Evolutionary conservation across 2,113 vertebrate species (phyloP), one percentile per base, ranked within the genome.

Genomic region (Centropristis striata): DNA sequence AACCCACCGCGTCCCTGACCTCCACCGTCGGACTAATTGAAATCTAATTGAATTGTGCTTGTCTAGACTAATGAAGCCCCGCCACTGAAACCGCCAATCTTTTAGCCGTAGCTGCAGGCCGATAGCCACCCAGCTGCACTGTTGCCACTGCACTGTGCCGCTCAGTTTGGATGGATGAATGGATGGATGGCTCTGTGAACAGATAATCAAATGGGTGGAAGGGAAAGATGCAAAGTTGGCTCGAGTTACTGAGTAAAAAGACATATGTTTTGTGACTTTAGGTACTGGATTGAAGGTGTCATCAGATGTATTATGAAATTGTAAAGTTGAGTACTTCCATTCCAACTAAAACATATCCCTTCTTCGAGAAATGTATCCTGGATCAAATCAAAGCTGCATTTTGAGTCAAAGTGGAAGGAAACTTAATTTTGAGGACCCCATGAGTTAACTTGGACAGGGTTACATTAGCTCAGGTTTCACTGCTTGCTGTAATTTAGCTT

Each of bases 31-130:
- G 76, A 90, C 89, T 95, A 95, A 95, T 95, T 95, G 93, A 95
- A 95, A 95, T 93, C 92, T 94, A 95, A 95, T 95, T 95, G 94
- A 94, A 94, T 92, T 92, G 92, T 81, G 89, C 90, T 94, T 92
- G 94, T 95, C 93, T 94, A 93, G 94, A 95, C 94, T 93, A 94
- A 95, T 95, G 94, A 94, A 91, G 86, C 91, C 89, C 90, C 79
- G 41, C 90, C 86, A 93, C 90, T 89, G 91, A 93, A 94, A 93
- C 90, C 87, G 76, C 78, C 88, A 92, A 89, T 93, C 89, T 93
- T 91, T 91, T 88, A 89, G 85, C 86, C 36, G 13, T 81, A 72
- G 83, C 86, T 75, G 55, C 46, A n/a, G 60, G 73, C 79, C 23
- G 37, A 65, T 81, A 75, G 80, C 88, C 75, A 54, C 78, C 74